phyloP scores from a whole-genome alignment of 2,888 invertebrate species.

The Ophioninae sp. region DNA sequence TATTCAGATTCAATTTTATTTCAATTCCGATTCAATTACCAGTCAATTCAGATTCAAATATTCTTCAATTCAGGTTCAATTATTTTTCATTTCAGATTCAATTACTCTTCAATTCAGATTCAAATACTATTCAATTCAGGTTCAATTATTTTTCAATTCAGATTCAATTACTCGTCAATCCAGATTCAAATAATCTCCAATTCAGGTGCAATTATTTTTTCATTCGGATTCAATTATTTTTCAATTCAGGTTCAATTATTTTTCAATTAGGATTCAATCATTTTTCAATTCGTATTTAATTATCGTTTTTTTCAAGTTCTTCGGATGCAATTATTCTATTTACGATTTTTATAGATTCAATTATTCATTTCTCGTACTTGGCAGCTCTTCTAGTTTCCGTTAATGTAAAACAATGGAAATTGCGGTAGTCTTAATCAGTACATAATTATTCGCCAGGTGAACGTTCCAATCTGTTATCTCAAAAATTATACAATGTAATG shows the following conservation, averaged over 20 bases:
- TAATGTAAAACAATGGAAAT: slow-evolving; percentile 30
- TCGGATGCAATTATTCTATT: not conserved
- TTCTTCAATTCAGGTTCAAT: not conserved
- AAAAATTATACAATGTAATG: not conserved
- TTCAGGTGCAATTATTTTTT: not conserved
- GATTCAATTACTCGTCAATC: not conserved
- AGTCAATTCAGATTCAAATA: no score
- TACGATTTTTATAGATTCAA: not conserved
- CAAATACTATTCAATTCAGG: not conserved
- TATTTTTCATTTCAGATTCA: not conserved
- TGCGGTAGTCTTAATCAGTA: slow-evolving; percentile 4
- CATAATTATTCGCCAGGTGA: not conserved
- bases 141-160: not conserved
- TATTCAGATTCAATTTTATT: no score
- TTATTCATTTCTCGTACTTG: not conserved
- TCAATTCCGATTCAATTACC: no score
- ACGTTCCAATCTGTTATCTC: not conserved
- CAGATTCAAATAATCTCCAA: not conserved
- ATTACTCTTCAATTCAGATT: not conserved
- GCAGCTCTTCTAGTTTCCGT: slow-evolving; percentile 25
- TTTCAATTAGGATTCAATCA: not conserved
- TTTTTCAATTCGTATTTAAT: no score
- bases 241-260: not conserved
- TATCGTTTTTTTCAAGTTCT: not conserved
- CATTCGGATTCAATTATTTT: not conserved